phyloP scores from a whole-genome alignment of 2,113 vertebrate species.

The Lichenostomus cassidix region DNA sequence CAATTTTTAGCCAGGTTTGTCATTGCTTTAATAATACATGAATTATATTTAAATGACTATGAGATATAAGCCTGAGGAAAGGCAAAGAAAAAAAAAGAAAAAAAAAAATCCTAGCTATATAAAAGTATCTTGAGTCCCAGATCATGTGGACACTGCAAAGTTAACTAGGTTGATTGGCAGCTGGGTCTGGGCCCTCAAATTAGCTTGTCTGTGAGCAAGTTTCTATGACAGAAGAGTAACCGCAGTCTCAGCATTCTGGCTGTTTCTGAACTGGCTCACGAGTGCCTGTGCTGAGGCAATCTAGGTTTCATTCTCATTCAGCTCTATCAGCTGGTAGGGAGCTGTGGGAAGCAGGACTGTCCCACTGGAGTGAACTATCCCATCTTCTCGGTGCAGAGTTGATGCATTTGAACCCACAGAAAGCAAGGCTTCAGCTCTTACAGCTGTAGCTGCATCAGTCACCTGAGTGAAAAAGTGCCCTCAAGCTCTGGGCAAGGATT shows the following conservation, averaged over 20 bases:
- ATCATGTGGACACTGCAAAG: neutral
- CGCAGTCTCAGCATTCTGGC: neutral
- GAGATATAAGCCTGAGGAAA: neutral
- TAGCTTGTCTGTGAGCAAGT: constrained; percentile 37
- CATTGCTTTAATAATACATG: neutral
- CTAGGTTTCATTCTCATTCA: neutral
- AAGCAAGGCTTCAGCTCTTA: neutral
- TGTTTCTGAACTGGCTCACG: neutral
- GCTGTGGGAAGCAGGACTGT: neutral
- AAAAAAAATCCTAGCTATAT: neutral
- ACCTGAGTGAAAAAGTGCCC: neutral
- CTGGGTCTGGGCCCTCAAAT: constrained; percentile 52
- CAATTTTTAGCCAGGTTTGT: neutral
- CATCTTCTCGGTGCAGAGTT: rapidly evolving
- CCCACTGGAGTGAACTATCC: neutral
- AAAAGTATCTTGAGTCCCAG: neutral
- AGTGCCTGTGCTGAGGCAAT: neutral
- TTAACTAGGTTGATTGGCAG: constrained; percentile 55
- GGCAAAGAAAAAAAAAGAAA: neutral
- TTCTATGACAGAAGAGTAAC: neutral
- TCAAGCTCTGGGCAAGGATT: neutral
- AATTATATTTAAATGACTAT: neutral
- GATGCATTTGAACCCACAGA: neutral
- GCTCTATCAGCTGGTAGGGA: neutral
- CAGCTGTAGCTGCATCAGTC: neutral